Base-by-base conservation (phyloP, 2,113 vertebrate species). In the Tupaia tana region DNA sequence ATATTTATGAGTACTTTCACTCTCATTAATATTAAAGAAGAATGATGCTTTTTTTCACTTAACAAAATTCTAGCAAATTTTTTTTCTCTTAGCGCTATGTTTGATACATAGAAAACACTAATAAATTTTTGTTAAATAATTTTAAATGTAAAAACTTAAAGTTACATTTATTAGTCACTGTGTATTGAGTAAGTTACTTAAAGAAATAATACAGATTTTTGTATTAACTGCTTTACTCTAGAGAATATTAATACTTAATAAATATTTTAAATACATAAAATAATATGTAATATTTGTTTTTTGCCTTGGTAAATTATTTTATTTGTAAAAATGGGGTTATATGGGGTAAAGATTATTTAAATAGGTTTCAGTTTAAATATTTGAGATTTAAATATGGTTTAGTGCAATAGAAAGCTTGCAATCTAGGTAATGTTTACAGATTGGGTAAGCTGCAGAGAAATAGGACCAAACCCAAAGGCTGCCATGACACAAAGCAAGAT, bases 131-230 rank as follows among this genome's bases (percentile, higher is more conserved):
- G 9, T 66, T 80, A 89, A 82, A 61, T 74, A 83, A 87, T 43
- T 67, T 86, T 91, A 73, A 83, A 86, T 12, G 82, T 66, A 71
- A 84, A 83, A 87, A 67, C 3, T 79, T 19, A 83, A 82, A 70
- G 19, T 16, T 75, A 24, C 69, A 79, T 58, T 91, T 89, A 16
- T 66, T 7, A 92, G 22, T 93, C 34, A 91, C 29, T 70, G 3
- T n/a, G 15, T 5, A 13, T 71, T 92, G 27, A 79, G 4, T 58
- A 84, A 90, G 88, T 54, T 90, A 86, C 12, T 92, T 43, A 81
- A 82, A 86, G 58, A 79, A 92, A 78, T 82, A 85, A 95, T 7
- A 67, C 24, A 80, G n/a, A 88, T 3, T 95, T 95, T 95, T 78
- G 54, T 20, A 70, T 64, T 3, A 87, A 61, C 8, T n/a, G 15